Conservation (phyloP, 2,113 vertebrate genomes). For the Ascaphus truei region DNA sequence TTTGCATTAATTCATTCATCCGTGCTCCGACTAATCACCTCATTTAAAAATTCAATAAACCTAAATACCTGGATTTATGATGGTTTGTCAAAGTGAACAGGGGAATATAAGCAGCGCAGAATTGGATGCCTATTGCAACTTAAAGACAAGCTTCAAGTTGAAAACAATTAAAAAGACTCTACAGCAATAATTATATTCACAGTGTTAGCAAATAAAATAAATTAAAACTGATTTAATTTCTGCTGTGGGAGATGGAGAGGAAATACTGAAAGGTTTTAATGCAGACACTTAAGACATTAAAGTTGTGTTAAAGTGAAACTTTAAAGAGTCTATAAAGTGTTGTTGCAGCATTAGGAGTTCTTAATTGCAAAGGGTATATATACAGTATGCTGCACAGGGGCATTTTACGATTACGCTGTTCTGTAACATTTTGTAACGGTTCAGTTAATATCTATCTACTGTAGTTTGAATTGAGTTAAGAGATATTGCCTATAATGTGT, state of each 20-base stretch:
- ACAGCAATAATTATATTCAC: slow-evolving; percentile 73
- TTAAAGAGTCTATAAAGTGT: slow-evolving; percentile 57
- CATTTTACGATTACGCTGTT: slow-evolving; percentile 39
- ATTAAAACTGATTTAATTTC: slow-evolving; percentile 82
- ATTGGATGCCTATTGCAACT: slow-evolving; percentile 68
- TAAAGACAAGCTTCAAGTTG: slow-evolving; percentile 74
- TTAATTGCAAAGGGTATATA: slow-evolving; percentile 45
- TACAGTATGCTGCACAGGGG: slow-evolving; percentile 34
- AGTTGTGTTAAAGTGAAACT: slow-evolving; percentile 63
- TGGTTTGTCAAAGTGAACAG: slow-evolving; percentile 70
- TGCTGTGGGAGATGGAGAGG: slow-evolving; percentile 65
- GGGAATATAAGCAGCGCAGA: slow-evolving; percentile 65
- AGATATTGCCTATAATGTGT: slow-evolving; percentile 19
- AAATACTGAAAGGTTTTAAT: slow-evolving; percentile 70
- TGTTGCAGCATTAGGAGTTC: slow-evolving; percentile 37
- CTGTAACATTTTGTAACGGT: slow-evolving; percentile 35
- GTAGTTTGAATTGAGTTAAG: slow-evolving; percentile 22
- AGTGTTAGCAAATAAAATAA: slow-evolving; percentile 79
- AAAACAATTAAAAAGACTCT: slow-evolving; percentile 75
- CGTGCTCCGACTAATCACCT: slow-evolving; percentile 71
- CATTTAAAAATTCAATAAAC: slow-evolving; percentile 82
- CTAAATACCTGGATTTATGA: slow-evolving; percentile 83
- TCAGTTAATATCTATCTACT: slow-evolving; percentile 35
- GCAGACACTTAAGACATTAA: slow-evolving; percentile 62
- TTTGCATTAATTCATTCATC: slow-evolving; percentile 72